Conservation (phyloP, 2,888 invertebrate genomes). For the Stenichneumon culpator region DNA sequence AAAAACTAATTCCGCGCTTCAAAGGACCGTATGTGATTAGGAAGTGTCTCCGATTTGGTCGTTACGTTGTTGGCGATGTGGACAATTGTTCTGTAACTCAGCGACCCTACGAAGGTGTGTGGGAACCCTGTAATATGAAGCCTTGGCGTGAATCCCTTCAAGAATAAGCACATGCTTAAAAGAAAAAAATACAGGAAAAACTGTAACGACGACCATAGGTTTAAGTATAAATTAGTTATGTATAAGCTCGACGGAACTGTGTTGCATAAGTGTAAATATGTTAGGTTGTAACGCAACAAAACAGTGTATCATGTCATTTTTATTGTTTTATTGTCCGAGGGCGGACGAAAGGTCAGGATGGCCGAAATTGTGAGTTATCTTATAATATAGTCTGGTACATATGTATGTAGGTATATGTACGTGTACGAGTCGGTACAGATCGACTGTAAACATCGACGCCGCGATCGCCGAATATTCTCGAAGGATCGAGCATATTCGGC, state of each 20-base stretch:
- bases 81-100: conserved; percentile 20
- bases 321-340: not conserved
- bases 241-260: no score
- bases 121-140: conserved; percentile 13
- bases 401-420: no score
- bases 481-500: no score
- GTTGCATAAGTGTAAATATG: not conserved
- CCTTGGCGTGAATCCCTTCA: conserved; percentile 10
- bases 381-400: no score
- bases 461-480: no score
- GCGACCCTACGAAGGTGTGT: conserved; percentile 28
- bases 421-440: no score
- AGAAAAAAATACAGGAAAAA: not conserved
- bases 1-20: conserved; percentile 1
- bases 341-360: not conserved
- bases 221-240: not conserved
- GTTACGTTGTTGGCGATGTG: conserved; percentile 26
- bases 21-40: conserved; percentile 2
- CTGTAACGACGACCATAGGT: not conserved
- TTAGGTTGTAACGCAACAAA: not conserved
- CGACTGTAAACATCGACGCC: no score
- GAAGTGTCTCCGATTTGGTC: conserved; percentile 9
- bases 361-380: not conserved
- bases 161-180: not conserved
- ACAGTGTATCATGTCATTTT: not conserved